phyloP scores from a whole-genome alignment of 1,140 invertebrate species.

The Drosophila nigromelanica region DNA sequence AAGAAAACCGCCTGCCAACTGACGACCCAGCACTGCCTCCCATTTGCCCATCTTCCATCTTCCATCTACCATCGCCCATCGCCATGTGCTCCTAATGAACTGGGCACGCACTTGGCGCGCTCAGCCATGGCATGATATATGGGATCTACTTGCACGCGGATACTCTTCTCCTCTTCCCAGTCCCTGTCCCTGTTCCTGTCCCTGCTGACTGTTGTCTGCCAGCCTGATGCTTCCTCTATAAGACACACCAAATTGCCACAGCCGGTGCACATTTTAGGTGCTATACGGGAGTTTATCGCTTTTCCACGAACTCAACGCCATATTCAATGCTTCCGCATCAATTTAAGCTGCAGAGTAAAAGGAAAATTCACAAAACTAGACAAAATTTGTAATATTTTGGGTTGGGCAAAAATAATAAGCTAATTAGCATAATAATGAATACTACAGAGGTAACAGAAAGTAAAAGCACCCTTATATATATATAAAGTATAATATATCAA shows the following conservation, averaged over 20 bases:
- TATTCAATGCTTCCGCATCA: conserved; percentile 69
- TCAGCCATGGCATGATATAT: conserved; percentile 82
- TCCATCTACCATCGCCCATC: not conserved
- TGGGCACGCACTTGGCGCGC: conserved; percentile 76
- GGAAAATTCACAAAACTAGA: conserved; percentile 1
- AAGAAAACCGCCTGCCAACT: not conserved
- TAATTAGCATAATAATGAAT: conserved; percentile 5
- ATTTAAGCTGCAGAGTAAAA: conserved; percentile 46
- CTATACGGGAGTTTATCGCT: conserved; percentile 62
- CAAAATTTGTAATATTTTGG: conserved; percentile 36
- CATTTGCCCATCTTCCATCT: too few relatives aligned
- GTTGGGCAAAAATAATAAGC: not conserved
- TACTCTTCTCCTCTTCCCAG: not conserved
- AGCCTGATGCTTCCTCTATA: conserved; percentile 1
- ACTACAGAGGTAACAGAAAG: too few relatives aligned
- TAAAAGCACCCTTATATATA: too few relatives aligned
- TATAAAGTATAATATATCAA: too few relatives aligned
- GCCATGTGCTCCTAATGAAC: conserved; percentile 70
- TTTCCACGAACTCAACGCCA: conserved; percentile 65
- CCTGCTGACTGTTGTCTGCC: not conserved
- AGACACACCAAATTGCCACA: conserved; percentile 42
- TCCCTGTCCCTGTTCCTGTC: not conserved
- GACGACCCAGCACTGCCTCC: too few relatives aligned
- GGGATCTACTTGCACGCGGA: conserved; percentile 43
- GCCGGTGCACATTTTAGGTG: conserved; percentile 42